Evolutionary conservation across 92 coral and sea anemone species (phyloP).

Genomic region (Parazoanthus darwini): DNA sequence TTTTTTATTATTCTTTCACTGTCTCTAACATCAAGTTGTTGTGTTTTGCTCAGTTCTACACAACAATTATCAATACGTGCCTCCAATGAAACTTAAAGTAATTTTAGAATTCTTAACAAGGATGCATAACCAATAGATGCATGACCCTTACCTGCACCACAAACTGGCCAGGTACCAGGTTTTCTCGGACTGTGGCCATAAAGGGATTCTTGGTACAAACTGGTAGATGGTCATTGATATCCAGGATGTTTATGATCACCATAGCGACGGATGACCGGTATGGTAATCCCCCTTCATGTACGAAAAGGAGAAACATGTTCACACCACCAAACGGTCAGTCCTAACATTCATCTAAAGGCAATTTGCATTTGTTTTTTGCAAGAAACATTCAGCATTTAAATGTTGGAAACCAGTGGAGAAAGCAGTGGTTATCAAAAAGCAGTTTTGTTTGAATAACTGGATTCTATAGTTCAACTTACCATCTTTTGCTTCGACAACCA

Average conservation of each 20-base stretch:
- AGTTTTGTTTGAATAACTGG: neutral
- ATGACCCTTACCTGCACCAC: slow-evolving; percentile 50
- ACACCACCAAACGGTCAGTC: neutral
- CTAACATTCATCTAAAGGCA: no score
- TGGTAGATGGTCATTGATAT: slow-evolving; percentile 68
- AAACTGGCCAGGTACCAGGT: slow-evolving; percentile 55
- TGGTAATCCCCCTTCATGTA: slow-evolving; percentile 9
- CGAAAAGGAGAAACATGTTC: neutral
- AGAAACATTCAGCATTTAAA: no score
- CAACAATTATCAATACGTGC: no score
- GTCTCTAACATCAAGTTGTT: no score
- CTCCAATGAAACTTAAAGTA: no score
- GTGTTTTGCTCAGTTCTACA: neutral
- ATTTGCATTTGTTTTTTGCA: no score
- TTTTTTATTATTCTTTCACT: no score
- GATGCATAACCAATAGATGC: neutral
- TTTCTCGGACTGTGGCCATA: slow-evolving; percentile 59
- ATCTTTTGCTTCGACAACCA: slow-evolving; percentile 75
- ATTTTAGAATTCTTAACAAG: no score
- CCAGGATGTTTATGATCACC: slow-evolving; percentile 50
- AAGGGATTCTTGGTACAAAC: slow-evolving; percentile 54
- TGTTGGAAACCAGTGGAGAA: no score
- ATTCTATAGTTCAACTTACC: slow-evolving; percentile 39
- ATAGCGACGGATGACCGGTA: slow-evolving; percentile 37
- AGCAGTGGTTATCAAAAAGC: no score